A percentile compares a stretch with the other conserved stretches of the same genome.
Conservation (phyloP, 2,113 vertebrate species). For the Platanista minor region DNA sequence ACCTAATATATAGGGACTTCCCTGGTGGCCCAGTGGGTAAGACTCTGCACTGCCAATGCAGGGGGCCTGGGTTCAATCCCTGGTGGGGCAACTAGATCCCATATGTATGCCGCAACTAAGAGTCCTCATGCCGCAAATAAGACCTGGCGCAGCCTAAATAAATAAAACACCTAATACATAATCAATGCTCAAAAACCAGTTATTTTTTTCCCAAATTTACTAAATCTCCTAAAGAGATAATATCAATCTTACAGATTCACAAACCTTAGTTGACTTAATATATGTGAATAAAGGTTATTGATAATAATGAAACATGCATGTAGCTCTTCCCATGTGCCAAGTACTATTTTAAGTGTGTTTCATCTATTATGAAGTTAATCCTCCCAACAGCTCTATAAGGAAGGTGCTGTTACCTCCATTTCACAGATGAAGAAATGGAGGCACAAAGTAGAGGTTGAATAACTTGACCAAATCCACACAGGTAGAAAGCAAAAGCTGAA, state of each 20-base stretch:
- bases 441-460: background rate
- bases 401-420: background rate
- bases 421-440: background rate
- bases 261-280: background rate
- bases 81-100: too few relatives aligned
- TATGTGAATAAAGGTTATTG: background rate
- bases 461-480: background rate
- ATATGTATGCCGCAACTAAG: too few relatives aligned
- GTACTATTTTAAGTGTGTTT: background rate
- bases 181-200: background rate
- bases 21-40: too few relatives aligned
- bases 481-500: background rate
- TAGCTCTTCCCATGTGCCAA: background rate
- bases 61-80: too few relatives aligned
- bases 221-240: background rate
- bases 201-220: background rate
- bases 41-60: rapidly evolving
- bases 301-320: background rate
- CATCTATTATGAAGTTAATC: background rate
- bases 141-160: too few relatives aligned
- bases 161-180: background rate
- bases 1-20: background rate
- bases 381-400: background rate
- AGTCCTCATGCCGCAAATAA: too few relatives aligned
- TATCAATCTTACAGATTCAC: background rate